Conservation (phyloP, 2,888 invertebrate species). For the Tenthredo mesomela region DNA sequence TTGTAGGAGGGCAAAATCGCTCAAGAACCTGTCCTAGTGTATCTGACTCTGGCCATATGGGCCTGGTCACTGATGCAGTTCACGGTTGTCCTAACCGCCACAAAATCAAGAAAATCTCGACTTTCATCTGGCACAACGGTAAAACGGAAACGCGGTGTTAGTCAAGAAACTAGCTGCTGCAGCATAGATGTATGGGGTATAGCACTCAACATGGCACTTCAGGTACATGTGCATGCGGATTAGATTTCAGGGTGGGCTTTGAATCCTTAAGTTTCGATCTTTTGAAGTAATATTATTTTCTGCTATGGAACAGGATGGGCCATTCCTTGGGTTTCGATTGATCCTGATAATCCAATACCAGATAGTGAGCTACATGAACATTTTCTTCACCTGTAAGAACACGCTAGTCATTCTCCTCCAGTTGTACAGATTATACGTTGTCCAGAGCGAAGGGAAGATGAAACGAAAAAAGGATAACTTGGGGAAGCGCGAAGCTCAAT, state of each 20-base stretch:
- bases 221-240: conserved; percentile 66
- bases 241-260: background rate
- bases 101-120: conserved; percentile 88
- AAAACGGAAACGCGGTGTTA: conserved; percentile 67
- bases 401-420: conserved; percentile 93
- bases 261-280: conserved; percentile 34
- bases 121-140: conserved; percentile 79
- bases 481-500: conserved; percentile 63
- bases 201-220: conserved; percentile 90
- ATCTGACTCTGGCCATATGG: conserved; percentile 94
- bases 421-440: conserved; percentile 90
- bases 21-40: conserved; percentile 88
- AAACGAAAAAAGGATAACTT: conserved; percentile 75
- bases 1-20: conserved; percentile 87
- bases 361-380: conserved; percentile 96
- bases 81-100: conserved; percentile 95
- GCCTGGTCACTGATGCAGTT: conserved; percentile 96
- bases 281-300: conserved; percentile 28
- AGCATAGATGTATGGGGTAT: conserved; percentile 95
- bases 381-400: conserved; percentile 97
- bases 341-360: conserved; percentile 92
- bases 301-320: conserved; percentile 84
- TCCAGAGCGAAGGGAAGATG: conserved; percentile 84
- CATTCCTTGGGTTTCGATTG: conserved; percentile 92
- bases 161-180: conserved; percentile 85